Conservation (phyloP, 2,113 vertebrate genomes). For the Xyliphius kryptos region DNA sequence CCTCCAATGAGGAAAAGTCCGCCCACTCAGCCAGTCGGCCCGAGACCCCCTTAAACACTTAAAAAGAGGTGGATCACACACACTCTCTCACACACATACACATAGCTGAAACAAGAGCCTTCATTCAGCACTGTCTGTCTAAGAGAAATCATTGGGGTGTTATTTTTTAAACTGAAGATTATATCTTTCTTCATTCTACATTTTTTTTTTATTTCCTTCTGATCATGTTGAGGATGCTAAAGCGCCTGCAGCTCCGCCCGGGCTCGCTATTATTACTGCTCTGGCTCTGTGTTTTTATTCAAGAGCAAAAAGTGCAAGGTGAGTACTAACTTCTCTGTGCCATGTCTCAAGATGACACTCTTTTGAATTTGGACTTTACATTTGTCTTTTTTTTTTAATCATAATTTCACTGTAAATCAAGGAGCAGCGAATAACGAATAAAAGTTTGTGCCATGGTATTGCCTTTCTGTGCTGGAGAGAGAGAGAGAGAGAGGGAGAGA, state of each 20-base stretch:
- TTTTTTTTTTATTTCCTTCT: slow-evolving; percentile 53
- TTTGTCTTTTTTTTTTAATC: too few relatives aligned
- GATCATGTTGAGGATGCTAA: slow-evolving; percentile 81
- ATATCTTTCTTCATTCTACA: slow-evolving; percentile 60
- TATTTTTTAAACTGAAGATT: slow-evolving; percentile 56
- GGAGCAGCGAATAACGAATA: too few relatives aligned
- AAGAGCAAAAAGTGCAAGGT: slow-evolving; percentile 94
- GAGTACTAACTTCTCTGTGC: slow-evolving; percentile 55
- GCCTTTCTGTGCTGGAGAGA: background rate
- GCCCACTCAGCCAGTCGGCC: slow-evolving; percentile 92
- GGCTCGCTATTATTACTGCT: slow-evolving; percentile 82
- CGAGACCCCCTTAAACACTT: slow-evolving; percentile 98
- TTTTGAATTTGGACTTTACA: too few relatives aligned
- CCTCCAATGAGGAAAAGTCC: slow-evolving; percentile 91
- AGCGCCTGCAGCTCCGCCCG: slow-evolving; percentile 75
- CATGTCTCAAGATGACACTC: background rate
- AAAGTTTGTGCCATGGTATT: slow-evolving; percentile 1
- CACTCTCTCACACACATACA: slow-evolving; percentile 73
- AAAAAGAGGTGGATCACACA: slow-evolving; percentile 94
- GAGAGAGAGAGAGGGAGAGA: background rate
- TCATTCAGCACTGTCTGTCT: slow-evolving; percentile 95
- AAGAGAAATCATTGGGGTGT: slow-evolving; percentile 67
- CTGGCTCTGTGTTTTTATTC: slow-evolving; percentile 85
- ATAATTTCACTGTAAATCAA: too few relatives aligned
- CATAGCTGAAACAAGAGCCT: too few relatives aligned